Evolutionary conservation across 2,797 vertebrate genomes (phyloP).

Genomic region (Crocidura indochinensis): DNA sequence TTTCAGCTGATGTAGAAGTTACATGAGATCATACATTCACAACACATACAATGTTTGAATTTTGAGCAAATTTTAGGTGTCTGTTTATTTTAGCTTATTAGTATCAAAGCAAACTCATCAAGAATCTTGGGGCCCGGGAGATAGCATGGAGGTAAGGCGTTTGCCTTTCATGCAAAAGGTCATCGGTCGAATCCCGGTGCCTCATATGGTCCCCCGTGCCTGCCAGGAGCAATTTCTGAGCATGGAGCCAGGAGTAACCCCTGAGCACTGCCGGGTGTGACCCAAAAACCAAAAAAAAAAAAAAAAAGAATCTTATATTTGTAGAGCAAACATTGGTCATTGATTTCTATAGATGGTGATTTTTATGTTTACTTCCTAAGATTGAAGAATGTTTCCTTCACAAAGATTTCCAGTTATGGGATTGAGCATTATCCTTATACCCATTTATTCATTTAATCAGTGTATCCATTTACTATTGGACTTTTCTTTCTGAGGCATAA

Average conservation of each 20-base stretch:
- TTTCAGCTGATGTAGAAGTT: neutral
- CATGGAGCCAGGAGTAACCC: no score
- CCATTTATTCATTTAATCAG: neutral
- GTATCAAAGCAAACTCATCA: neutral
- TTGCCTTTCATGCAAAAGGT: no score
- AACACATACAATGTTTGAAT: neutral
- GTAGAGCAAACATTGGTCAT: neutral
- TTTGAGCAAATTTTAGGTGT: neutral
- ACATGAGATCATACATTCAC: neutral
- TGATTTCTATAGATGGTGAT: conserved; percentile 23
- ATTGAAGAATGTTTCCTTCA: neutral
- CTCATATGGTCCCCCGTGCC: no score
- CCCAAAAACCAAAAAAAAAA: no score
- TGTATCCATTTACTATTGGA: neutral
- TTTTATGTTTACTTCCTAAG: neutral
- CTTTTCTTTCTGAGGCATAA: neutral
- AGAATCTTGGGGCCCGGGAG: no score
- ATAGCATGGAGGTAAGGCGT: no score
- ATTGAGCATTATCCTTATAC: neutral
- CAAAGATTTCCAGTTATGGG: conserved; percentile 4
- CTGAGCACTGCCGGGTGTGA: no score
- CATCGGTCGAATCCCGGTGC: no score
- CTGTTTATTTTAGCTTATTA: conserved; percentile 37
- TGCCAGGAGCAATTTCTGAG: no score
- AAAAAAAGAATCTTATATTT: conserved; percentile 30